phyloP scores from a whole-genome alignment of 1,140 invertebrate genomes.

The Drosophila subpulchrella region DNA sequence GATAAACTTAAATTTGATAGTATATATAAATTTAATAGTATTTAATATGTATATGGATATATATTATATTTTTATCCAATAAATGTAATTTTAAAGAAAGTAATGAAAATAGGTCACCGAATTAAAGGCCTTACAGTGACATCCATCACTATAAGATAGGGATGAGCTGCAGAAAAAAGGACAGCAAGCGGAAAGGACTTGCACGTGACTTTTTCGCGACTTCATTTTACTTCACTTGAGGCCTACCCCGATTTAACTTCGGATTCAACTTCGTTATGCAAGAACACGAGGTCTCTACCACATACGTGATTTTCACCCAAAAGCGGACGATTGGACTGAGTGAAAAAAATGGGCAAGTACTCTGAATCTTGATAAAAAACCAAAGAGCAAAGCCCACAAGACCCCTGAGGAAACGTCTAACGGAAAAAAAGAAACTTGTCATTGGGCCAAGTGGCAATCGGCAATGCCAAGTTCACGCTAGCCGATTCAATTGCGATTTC shows the following conservation, averaged over 20 bases:
- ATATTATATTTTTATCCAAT: no score
- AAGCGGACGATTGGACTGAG: conserved; percentile 53
- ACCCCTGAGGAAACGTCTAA: conserved; percentile 48
- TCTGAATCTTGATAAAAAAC: conserved; percentile 46
- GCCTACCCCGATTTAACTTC: conserved; percentile 21
- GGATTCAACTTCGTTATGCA: conserved; percentile 52
- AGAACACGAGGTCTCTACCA: conserved; percentile 27
- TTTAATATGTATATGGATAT: no score
- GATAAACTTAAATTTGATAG: no score
- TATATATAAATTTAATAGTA: no score
- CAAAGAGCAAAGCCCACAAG: conserved; percentile 1
- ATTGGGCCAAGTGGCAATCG: conserved; percentile 49
- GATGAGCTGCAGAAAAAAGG: conserved; percentile 13
- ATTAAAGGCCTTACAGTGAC: conserved; percentile 3
- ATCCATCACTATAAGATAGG: conserved; percentile 12
- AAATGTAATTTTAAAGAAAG: not conserved
- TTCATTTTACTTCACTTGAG: conserved; percentile 32
- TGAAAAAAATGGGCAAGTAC: conserved; percentile 44
- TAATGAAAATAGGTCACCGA: conserved; percentile 1
- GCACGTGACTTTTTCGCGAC: conserved; percentile 54
- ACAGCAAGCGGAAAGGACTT: conserved; percentile 25
- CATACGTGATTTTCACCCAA: conserved; percentile 67
- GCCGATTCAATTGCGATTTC: conserved; percentile 37
- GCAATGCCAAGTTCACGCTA: conserved; percentile 39
- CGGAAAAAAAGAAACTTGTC: conserved; percentile 59